Evolutionary conservation across 2,797 vertebrate species (phyloP).

Genomic region (Hydrocynus forskahlii): DNA sequence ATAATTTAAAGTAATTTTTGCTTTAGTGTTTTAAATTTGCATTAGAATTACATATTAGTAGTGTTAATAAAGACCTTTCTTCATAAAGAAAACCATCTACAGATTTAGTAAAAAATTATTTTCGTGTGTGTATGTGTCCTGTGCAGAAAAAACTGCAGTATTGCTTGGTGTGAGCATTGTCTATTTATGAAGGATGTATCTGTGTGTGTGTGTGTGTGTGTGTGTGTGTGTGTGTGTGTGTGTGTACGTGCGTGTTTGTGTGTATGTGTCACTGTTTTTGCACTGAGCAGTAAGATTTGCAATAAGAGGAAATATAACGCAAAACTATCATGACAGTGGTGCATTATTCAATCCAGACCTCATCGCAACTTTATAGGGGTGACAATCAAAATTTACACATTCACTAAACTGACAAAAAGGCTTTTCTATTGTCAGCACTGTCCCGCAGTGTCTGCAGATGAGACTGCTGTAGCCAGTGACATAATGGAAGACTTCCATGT

Average conservation of each 20-base stretch:
- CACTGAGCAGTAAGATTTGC: background rate
- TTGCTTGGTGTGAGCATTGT: too few relatives aligned
- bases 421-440: slow-evolving; percentile 62
- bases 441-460: slow-evolving; percentile 40
- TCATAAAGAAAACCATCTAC: too few relatives aligned
- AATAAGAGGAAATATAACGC: slow-evolving; percentile 17
- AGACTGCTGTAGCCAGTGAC: slow-evolving; percentile 25
- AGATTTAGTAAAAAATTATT: too few relatives aligned
- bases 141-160: too few relatives aligned
- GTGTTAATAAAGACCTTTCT: too few relatives aligned
- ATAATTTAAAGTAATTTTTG: too few relatives aligned
- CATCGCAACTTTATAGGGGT: slow-evolving; percentile 48
- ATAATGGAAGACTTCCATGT: slow-evolving; percentile 44
- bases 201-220: background rate
- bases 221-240: background rate
- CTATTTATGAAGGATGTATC: too few relatives aligned
- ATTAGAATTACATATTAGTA: too few relatives aligned
- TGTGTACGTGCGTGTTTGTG: background rate
- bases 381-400: slow-evolving; percentile 56
- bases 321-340: slow-evolving; percentile 20
- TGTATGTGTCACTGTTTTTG: background rate
- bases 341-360: slow-evolving; percentile 60
- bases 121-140: too few relatives aligned
- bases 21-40: too few relatives aligned
- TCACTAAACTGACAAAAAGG: slow-evolving; percentile 51